Evolutionary conservation across 2,113 vertebrate species (phyloP).

Genomic region (Strigops habroptila): DNA sequence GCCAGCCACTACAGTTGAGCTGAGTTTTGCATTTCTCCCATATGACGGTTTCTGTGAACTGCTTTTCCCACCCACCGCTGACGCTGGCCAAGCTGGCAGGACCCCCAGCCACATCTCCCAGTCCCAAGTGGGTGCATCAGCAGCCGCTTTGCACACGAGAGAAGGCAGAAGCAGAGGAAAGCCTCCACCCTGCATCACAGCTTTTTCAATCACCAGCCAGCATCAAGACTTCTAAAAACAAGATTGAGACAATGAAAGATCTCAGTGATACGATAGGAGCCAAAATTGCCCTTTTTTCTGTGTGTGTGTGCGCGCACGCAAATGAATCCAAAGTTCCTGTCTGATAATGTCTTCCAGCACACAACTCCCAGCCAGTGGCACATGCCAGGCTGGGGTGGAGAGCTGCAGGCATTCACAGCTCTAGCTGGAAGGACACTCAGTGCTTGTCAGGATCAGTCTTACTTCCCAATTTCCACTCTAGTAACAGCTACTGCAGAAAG

Average conservation of each 20-base stretch:
- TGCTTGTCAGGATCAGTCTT: not conserved
- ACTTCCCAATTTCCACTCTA: not conserved
- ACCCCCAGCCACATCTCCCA: not conserved
- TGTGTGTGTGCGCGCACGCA: not conserved
- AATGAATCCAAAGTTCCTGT: constrained; percentile 48
- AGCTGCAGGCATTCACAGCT: not conserved
- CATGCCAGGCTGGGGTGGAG: constrained; percentile 53
- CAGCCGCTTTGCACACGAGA: not conserved
- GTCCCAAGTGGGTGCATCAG: not conserved
- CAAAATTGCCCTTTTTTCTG: not conserved
- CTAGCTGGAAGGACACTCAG: constrained; percentile 9
- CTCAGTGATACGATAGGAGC: constrained; percentile 23
- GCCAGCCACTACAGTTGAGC: not conserved
- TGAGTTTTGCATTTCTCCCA: not conserved
- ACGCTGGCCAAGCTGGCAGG: not conserved
- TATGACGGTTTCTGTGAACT: fast-evolving
- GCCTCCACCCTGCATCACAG: constrained; percentile 16
- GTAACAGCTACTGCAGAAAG: not conserved
- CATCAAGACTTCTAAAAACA: constrained; percentile 32
- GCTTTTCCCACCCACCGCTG: not conserved
- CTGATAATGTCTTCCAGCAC: constrained; percentile 25
- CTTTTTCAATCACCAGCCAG: constrained; percentile 37
- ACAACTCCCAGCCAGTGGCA: constrained; percentile 9
- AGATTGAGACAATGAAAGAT: constrained; percentile 46
- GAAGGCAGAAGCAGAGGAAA: constrained; percentile 22